A percentile compares a stretch with the other conserved stretches of the same genome.
Conservation (phyloP, 2,888 invertebrate genomes). For the Ichneumoninae sp. region DNA sequence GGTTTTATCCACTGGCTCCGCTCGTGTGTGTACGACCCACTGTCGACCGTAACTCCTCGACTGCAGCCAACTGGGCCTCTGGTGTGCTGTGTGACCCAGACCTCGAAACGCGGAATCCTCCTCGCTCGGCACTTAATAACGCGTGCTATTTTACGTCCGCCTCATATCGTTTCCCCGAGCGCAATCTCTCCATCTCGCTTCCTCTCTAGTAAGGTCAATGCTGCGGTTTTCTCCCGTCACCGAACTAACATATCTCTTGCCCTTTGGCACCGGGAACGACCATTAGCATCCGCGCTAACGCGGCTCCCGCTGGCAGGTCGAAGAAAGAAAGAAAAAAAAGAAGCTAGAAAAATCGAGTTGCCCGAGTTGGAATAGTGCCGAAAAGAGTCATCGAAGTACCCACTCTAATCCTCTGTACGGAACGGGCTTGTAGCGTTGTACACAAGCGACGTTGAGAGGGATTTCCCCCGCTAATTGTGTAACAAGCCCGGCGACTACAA, state of each 20-base stretch:
- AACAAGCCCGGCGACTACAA: constrained; percentile 10
- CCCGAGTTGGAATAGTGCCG: constrained; percentile 64
- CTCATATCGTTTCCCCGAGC: background rate
- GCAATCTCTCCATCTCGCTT: background rate
- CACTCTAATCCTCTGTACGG: background rate
- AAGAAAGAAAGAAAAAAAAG: background rate
- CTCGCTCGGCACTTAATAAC: constrained; percentile 41
- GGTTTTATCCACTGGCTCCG: constrained; percentile 59
- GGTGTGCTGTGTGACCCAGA: constrained; percentile 48
- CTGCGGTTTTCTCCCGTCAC: constrained; percentile 22
- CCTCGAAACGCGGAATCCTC: constrained; percentile 49
- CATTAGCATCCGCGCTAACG: constrained; percentile 10
- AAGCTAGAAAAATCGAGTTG: constrained; percentile 18
- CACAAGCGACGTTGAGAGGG: background rate
- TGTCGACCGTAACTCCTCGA: constrained; percentile 63
- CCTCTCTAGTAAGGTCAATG: constrained; percentile 32
- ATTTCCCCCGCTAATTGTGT: constrained; percentile 20
- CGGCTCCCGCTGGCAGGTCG: background rate
- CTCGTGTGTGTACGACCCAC: constrained; percentile 56
- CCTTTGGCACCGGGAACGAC: constrained; percentile 54
- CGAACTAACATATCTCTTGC: constrained; percentile 3
- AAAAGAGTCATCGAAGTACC: background rate
- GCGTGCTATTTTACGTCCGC: constrained; percentile 38
- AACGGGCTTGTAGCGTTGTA: background rate
- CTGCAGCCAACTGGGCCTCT: constrained; percentile 32